phyloP scores from a whole-genome alignment of 2,888 invertebrate genomes.

The Clusia tigrina region DNA sequence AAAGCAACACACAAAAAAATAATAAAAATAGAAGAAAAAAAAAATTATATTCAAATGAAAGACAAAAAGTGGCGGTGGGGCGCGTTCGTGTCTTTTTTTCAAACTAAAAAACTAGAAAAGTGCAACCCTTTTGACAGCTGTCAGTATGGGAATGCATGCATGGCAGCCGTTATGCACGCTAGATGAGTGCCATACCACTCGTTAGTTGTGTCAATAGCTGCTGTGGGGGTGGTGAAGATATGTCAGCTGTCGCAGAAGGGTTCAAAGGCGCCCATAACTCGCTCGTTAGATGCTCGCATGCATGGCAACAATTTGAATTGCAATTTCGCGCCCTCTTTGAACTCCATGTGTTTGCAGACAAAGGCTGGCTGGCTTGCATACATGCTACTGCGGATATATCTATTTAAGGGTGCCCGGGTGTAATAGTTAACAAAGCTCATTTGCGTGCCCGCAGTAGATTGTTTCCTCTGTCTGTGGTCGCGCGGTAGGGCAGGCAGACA shows the following conservation, averaged over 20 bases:
- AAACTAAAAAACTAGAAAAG: not conserved
- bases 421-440: too few species aligned
- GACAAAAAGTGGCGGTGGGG: not conserved
- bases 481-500: too few species aligned
- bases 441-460: too few species aligned
- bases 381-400: too few species aligned
- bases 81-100: conserved; percentile 27
- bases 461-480: too few species aligned
- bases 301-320: not conserved
- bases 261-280: conserved; percentile 13
- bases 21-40: conserved; percentile 5
- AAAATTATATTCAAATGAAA: conserved; percentile 8
- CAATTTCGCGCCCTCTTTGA: not conserved
- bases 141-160: not conserved
- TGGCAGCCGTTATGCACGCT: not conserved
- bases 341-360: too few species aligned
- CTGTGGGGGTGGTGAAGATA: not conserved
- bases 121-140: conserved; percentile 3
- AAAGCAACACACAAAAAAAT: conserved; percentile 12
- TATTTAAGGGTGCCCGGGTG: too few species aligned
- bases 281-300: conserved; percentile 19
- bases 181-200: conserved; percentile 16
- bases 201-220: conserved; percentile 24
- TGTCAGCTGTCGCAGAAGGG: not conserved
- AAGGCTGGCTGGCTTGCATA: too few species aligned